phyloP scores from a whole-genome alignment of 2,797 vertebrate species.

The Acipenser transmontanus region DNA sequence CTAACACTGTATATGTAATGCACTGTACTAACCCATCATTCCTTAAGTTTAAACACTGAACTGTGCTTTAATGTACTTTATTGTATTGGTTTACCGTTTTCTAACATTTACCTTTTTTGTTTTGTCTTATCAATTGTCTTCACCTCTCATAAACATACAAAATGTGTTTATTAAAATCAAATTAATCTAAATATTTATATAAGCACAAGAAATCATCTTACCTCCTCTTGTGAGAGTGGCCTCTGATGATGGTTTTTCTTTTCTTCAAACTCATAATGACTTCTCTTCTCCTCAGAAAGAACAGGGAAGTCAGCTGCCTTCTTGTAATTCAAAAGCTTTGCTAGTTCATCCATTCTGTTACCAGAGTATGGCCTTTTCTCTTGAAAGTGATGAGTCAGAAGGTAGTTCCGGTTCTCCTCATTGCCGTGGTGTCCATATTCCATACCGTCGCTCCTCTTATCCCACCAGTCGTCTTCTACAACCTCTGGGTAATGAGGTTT shows the following conservation, averaged over 20 bases:
- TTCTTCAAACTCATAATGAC: slow-evolving; percentile 23
- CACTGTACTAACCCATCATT: too few species aligned
- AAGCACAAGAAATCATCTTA: slow-evolving; percentile 33
- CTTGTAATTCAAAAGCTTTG: slow-evolving; percentile 68
- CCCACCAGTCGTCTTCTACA: slow-evolving; percentile 54
- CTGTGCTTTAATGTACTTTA: too few species aligned
- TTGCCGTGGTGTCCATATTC: slow-evolving; percentile 43
- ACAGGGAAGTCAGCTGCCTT: slow-evolving; percentile 57
- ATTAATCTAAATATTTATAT: too few species aligned
- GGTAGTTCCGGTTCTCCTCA: slow-evolving; percentile 33
- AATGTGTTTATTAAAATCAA: too few species aligned
- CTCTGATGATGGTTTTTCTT: slow-evolving; percentile 52
- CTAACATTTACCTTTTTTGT: too few species aligned
- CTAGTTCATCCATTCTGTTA: slow-evolving; percentile 65
- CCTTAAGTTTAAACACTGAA: too few species aligned
- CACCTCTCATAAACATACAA: too few species aligned
- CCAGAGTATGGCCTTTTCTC: slow-evolving; percentile 47
- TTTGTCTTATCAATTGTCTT: too few species aligned
- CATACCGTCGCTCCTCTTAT: slow-evolving; percentile 44
- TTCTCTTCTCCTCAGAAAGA: slow-evolving; percentile 48
- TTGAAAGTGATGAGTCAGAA: slow-evolving; percentile 25
- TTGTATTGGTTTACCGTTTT: too few species aligned
- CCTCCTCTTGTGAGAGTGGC: slow-evolving; percentile 72
- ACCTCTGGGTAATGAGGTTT: slow-evolving; percentile 52
- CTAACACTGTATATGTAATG: too few species aligned